phyloP scores from a whole-genome alignment of 2,113 vertebrate species.

The Azemiops feae region DNA sequence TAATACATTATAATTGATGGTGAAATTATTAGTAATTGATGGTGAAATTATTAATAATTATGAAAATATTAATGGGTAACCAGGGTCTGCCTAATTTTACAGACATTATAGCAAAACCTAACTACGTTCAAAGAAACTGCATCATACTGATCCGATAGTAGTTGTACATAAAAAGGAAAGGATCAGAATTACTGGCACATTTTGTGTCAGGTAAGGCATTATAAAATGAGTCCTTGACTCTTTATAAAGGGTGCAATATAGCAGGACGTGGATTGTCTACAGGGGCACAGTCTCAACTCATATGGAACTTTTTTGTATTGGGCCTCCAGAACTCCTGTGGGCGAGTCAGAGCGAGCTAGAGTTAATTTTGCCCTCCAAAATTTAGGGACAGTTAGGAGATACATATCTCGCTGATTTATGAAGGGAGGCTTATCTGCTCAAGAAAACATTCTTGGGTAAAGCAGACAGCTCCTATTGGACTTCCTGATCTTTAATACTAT shows the following conservation, averaged over 20 bases:
- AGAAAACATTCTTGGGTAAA: neutral
- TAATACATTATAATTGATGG: neutral
- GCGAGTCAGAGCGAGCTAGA: neutral
- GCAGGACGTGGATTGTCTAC: neutral
- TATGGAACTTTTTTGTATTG: neutral
- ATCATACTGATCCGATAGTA: neutral
- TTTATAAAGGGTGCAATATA: neutral
- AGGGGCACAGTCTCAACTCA: neutral
- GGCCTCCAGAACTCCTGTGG: neutral
- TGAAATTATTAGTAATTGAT: neutral
- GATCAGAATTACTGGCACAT: neutral
- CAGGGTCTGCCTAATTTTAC: neutral
- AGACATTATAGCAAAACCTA: neutral
- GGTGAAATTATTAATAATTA: neutral
- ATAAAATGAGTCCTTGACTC: neutral
- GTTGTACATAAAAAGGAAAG: neutral
- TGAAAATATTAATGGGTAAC: neutral
- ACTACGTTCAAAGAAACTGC: neutral
- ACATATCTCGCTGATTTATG: neutral
- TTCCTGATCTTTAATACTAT: neutral
- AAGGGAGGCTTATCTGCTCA: neutral
- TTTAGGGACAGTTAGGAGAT: neutral
- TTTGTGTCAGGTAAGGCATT: neutral
- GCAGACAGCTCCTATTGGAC: neutral
- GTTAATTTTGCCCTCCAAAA: neutral